Conservation (phyloP, 2,888 invertebrate species). For the Meandrusa payeni region DNA sequence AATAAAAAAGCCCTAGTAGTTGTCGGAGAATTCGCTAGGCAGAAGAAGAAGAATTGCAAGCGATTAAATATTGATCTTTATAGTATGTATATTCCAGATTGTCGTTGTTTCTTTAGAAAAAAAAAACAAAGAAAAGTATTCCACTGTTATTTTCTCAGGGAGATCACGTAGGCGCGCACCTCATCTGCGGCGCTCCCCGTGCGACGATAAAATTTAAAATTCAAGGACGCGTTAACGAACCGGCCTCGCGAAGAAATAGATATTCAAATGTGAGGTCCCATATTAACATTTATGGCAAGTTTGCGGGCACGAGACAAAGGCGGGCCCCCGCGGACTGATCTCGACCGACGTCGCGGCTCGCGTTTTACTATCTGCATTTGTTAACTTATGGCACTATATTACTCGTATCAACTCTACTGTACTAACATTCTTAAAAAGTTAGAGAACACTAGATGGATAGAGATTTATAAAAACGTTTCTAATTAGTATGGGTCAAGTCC, state of each 20-base stretch:
- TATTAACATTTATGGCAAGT: conserved; percentile 81
- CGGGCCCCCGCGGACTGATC: conserved; percentile 45
- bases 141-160: conserved; percentile 68
- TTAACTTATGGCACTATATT: too few relatives aligned
- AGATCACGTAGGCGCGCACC: conserved; percentile 78
- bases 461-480: too few relatives aligned
- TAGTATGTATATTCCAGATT: background rate
- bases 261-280: conserved; percentile 81
- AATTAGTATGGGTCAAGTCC: too few relatives aligned
- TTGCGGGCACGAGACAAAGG: conserved; percentile 78
- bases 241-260: conserved; percentile 80
- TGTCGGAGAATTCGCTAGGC: too few relatives aligned
- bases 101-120: conserved; percentile 37
- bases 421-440: too few relatives aligned
- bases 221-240: conserved; percentile 81
- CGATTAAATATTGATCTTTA: background rate
- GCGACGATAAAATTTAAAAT: conserved; percentile 80
- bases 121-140: conserved; percentile 65
- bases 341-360: conserved; percentile 11
- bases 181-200: conserved; percentile 71
- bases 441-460: too few relatives aligned
- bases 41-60: background rate
- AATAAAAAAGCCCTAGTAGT: too few relatives aligned
- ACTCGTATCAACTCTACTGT: too few relatives aligned
- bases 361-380: conserved; percentile 10